Percentiles rank a stretch among this genome's conserved stretches.
Evolutionary conservation across 2,888 invertebrate species (phyloP).

Genomic region (Drosophila pseudotalamancana): DNA sequence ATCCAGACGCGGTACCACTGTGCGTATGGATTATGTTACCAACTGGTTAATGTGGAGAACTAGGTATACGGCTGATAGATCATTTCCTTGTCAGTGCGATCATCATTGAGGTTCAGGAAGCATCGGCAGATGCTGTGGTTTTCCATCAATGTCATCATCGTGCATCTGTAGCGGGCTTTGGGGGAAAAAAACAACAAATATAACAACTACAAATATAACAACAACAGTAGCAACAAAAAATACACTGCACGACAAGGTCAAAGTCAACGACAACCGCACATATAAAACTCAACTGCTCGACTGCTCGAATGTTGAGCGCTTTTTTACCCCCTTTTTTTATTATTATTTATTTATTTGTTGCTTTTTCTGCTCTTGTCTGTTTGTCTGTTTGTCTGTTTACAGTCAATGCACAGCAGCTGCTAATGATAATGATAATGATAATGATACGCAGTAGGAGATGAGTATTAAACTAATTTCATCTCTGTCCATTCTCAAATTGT

Average conservation of each 20-base stretch:
- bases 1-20: conserved; percentile 22
- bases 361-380: conserved; percentile 1
- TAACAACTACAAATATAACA: no score
- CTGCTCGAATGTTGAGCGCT: conserved; percentile 34
- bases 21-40: conserved; percentile 49
- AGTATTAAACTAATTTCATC: conserved; percentile 9
- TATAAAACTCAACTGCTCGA: conserved; percentile 15
- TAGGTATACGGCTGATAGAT: background rate
- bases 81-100: conserved; percentile 30
- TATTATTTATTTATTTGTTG: background rate
- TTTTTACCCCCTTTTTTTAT: conserved; percentile 14
- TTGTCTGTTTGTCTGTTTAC: conserved; percentile 43
- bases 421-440: conserved; percentile 68
- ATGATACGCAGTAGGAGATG: conserved; percentile 34
- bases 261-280: conserved; percentile 42
- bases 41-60: background rate
- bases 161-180: conserved; percentile 26
- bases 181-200: conserved; percentile 19
- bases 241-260: conserved; percentile 61
- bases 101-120: conserved; percentile 41
- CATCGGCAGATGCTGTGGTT: conserved; percentile 42
- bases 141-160: conserved; percentile 55
- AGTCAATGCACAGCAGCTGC: conserved; percentile 49
- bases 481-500: conserved; percentile 14
- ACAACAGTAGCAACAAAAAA: no score